Evolutionary conservation across 2,797 vertebrate species (phyloP).

Genomic region (Chiloscyllium punctatum): DNA sequence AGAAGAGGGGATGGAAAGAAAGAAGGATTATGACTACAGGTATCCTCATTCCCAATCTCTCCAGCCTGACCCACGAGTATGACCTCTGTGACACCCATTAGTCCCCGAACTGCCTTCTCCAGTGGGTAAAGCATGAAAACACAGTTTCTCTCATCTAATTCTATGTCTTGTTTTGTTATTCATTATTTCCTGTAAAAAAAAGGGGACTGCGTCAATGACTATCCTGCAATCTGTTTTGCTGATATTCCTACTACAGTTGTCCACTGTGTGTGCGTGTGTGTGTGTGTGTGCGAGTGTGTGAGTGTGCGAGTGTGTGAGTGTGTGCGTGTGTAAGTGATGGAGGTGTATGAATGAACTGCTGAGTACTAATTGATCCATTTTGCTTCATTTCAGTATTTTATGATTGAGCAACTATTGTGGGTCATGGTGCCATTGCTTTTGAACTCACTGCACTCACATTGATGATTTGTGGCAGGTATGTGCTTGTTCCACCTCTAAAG

Average conservation of each 20-base stretch:
- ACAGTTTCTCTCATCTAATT: not conserved
- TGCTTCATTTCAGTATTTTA: no score
- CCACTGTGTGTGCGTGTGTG: not conserved
- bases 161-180: not conserved
- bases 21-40: no score
- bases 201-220: not conserved
- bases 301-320: not conserved
- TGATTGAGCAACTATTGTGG: no score
- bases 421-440: no score
- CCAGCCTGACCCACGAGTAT: not conserved
- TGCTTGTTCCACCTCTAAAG: no score
- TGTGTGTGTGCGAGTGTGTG: not conserved
- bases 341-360: no score
- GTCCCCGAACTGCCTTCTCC: no score
- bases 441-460: no score
- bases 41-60: not conserved
- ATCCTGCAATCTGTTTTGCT: not conserved
- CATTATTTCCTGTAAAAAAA: not conserved
- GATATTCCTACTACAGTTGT: not conserved
- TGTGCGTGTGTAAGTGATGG: no score
- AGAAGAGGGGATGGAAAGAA: no score
- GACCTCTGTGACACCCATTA: not conserved
- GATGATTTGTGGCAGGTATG: no score
- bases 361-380: no score
- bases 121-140: not conserved